Conservation (phyloP, 2,888 invertebrate species). For the Trisateles emortualis region DNA sequence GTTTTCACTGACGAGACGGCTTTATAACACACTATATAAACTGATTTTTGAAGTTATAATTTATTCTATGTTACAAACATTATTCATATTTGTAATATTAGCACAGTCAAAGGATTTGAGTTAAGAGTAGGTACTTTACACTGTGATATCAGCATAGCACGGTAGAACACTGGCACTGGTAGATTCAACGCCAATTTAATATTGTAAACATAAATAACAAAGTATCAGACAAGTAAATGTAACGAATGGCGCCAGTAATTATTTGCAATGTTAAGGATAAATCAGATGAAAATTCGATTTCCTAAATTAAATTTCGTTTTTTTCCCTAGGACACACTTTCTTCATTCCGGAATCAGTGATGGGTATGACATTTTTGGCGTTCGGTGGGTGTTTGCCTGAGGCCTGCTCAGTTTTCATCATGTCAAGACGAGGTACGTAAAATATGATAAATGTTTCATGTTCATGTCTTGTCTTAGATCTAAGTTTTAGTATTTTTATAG, state of each 20-base stretch:
- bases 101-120: too few species aligned
- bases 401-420: conserved; percentile 94
- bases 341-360: conserved; percentile 95
- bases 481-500: background rate
- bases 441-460: background rate
- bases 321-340: conserved; percentile 89
- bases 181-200: too few species aligned
- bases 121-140: too few species aligned
- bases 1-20: too few species aligned
- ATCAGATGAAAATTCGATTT: background rate
- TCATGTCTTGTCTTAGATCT: background rate
- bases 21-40: too few species aligned
- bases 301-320: conserved; percentile 30
- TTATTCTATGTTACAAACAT: too few species aligned
- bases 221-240: background rate
- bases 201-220: too few species aligned
- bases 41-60: too few species aligned
- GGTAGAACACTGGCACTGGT: too few species aligned
- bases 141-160: too few species aligned
- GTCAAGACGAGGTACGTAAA: conserved; percentile 91
- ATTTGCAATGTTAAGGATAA: background rate
- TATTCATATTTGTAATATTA: too few species aligned
- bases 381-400: conserved; percentile 96
- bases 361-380: conserved; percentile 96
- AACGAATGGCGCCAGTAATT: background rate